These are phyloP conservation scores for Elysia crispata DNA, from an alignment of 2,888 invertebrate genomes.

Conservation along the genomic window DNA sequence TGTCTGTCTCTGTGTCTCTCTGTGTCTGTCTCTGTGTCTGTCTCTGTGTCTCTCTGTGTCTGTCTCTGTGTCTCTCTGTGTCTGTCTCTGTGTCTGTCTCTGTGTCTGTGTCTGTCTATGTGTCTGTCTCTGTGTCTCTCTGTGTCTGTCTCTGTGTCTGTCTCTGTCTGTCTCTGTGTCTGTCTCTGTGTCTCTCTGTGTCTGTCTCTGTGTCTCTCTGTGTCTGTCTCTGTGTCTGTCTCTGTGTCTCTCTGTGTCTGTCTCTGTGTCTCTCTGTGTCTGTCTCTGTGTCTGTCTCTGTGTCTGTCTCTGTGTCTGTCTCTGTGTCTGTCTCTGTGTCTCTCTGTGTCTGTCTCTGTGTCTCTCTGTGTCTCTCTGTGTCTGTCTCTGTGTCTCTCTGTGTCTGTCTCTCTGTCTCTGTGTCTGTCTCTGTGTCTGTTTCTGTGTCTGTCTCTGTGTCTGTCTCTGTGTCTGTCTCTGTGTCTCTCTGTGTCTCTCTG, in stretches of 20 bases:
- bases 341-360: conserved; percentile 7
- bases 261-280: conserved; percentile 4
- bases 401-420: neutral
- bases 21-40: conserved; percentile 2
- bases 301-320: neutral
- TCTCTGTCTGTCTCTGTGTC: conserved; percentile 22
- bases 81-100: conserved; percentile 11
- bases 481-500: neutral
- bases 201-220: conserved; percentile 18
- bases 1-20: too few species aligned
- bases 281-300: neutral
- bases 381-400: neutral
- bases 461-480: neutral
- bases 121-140: neutral
- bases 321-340: neutral
- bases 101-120: conserved; percentile 15
- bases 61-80: too few species aligned
- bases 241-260: neutral
- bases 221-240: neutral
- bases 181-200: neutral
- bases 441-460: conserved; percentile 3
- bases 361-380: neutral
- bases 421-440: neutral
- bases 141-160: conserved; percentile 11
- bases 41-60: neutral